phyloP scores from a whole-genome alignment of 2,888 invertebrate species.

The Bimastos eiseni region DNA sequence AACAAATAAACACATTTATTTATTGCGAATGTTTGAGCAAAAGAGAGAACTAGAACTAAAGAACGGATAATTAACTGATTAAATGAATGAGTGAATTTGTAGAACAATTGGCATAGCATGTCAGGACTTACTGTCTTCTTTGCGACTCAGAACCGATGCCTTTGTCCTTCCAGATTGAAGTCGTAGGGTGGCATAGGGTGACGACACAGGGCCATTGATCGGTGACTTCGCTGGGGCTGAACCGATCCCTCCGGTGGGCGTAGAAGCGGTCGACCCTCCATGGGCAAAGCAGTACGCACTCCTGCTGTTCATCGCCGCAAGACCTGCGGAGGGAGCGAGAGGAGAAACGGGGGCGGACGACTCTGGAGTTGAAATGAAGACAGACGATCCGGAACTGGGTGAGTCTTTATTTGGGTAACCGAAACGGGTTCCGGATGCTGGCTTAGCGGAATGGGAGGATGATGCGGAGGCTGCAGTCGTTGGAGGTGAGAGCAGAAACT shows the following conservation, averaged over 20 bases:
- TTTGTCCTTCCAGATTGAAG: constrained; percentile 10
- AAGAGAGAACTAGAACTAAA: no score
- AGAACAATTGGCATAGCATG: no score
- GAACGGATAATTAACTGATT: no score
- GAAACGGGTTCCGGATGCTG: constrained; percentile 19
- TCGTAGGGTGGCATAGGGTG: neutral
- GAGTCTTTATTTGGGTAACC: neutral
- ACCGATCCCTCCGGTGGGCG: neutral
- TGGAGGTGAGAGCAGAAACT: constrained; percentile 25
- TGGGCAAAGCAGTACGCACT: constrained; percentile 20
- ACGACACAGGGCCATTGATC: neutral
- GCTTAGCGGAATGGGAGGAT: neutral
- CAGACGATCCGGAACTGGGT: neutral
- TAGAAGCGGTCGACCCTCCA: neutral
- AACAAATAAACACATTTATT: no score
- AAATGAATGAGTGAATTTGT: no score
- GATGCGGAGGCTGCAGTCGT: neutral
- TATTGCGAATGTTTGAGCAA: no score
- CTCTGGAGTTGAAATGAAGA: neutral
- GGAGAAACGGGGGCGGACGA: neutral
- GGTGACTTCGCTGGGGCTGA: neutral
- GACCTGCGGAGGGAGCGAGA: constrained; percentile 1
- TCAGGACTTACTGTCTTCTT: neutral
- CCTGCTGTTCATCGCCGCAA: neutral
- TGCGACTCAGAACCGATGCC: neutral